Evolutionary conservation across 2,113 vertebrate genomes (phyloP), one percentile per base, ranked within the genome.

Genomic region (Megaleporinus macrocephalus): DNA sequence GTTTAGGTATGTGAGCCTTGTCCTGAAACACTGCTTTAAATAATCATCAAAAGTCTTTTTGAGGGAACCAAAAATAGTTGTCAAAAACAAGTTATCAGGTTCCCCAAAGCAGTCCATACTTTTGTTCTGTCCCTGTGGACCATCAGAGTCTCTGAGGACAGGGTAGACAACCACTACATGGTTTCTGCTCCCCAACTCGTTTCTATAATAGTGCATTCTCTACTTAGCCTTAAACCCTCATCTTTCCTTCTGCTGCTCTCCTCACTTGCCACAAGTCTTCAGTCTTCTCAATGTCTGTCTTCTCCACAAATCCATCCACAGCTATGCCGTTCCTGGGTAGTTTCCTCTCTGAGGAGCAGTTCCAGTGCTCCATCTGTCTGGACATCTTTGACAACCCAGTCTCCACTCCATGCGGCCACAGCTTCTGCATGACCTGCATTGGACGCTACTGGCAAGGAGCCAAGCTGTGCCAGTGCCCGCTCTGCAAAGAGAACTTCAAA

Each of bases 401-500:
- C 15, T 84, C 84, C 63, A 86, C 78, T 0, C 84, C 80, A 1
- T 86, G 79, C 7, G 81, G 84, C 44, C 86, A 84, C 78, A 86
- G 66, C 68, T 87, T 87, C 71, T 86, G 84, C 82, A 87, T 84
- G 80, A 70, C 16, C 65, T 89, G 88, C 78, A 86, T 86, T 7
- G 51, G 79, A 2, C 26, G 49, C 12, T 88, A 84, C 81, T 89
- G 86, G 85, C 79, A 84, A 24, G 49, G 61, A 10, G 57, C 53
- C 47, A 84, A 76, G 90, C 57, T 88, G 0, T 94, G 80, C 80
- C 86, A 88, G 82, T 95, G 93, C 82, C 94, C 93, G 29, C 89
- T 94, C 30, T 94, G 93, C 76, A 95, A 94, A 82, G 91, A 89
- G 77, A 90, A 76, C 79, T 94, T 92, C 82, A 85, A 86, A 65